These are phyloP conservation scores for Tiphia femorata DNA, from an alignment of 2,888 invertebrate species.

Conservation along the genomic window DNA sequence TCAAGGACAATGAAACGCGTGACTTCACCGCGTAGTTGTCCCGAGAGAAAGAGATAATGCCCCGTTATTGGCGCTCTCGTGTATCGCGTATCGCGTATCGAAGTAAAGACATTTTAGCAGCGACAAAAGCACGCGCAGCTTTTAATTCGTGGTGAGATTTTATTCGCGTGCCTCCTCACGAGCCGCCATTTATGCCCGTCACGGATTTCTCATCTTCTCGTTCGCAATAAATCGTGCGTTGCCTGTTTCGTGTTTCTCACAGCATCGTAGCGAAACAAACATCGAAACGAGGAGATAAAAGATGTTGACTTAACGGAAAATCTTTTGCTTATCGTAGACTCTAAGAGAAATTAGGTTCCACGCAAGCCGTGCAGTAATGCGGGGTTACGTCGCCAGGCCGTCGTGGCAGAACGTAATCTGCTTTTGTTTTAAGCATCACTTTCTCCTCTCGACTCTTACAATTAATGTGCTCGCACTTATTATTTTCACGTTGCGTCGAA, in stretches of 20 bases:
- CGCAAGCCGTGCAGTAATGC: no score
- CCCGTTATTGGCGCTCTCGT: slow-evolving; percentile 36
- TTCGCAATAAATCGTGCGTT: no score
- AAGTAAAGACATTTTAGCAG: slow-evolving; percentile 10
- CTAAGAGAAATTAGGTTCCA: no score
- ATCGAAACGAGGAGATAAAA: not conserved
- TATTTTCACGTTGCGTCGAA: slow-evolving; percentile 16
- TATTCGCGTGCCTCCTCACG: no score
- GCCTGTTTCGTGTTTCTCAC: no score
- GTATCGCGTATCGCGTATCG: slow-evolving; percentile 28
- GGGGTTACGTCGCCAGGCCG: not conserved
- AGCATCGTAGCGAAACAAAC: not conserved
- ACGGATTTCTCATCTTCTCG: no score
- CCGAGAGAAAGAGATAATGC: slow-evolving; percentile 29
- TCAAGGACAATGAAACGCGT: slow-evolving; percentile 49
- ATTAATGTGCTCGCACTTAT: no score
- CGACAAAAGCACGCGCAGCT: slow-evolving; percentile 7
- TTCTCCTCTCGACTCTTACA: slow-evolving; percentile 33
- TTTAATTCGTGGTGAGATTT: no score
- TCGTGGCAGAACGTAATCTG: slow-evolving; percentile 25
- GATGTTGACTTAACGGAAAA: not conserved
- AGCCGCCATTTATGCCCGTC: no score
- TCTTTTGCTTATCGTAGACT: not conserved
- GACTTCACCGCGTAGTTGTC: slow-evolving; percentile 32
- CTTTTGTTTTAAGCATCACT: slow-evolving; percentile 33